phyloP scores from a whole-genome alignment of 2,888 invertebrate species.

The Drosophila prolongata region DNA sequence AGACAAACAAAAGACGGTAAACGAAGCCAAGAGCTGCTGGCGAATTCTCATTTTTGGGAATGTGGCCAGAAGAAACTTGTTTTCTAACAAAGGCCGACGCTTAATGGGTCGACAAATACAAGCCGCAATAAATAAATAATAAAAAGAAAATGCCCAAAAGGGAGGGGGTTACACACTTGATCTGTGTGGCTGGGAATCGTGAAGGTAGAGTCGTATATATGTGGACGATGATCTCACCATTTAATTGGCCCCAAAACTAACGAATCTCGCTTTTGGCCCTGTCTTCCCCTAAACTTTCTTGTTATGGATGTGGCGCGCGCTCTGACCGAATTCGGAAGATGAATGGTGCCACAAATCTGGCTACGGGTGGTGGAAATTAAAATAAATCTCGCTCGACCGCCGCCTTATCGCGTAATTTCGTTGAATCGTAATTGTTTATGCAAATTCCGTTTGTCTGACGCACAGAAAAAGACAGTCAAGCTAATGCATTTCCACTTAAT shows the following conservation, averaged over 20 bases:
- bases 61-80: constrained; percentile 70
- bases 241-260: constrained; percentile 66
- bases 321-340: constrained; percentile 75
- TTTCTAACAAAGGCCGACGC: constrained; percentile 66
- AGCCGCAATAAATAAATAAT: constrained; percentile 76
- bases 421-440: constrained; percentile 60
- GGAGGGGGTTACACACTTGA: constrained; percentile 61
- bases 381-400: constrained; percentile 33
- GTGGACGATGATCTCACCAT: constrained; percentile 81
- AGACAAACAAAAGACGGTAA: constrained; percentile 62
- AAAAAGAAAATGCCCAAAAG: constrained; percentile 77
- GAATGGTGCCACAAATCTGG: constrained; percentile 73
- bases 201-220: constrained; percentile 32
- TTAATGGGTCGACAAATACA: constrained; percentile 77
- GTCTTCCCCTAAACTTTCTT: constrained; percentile 36
- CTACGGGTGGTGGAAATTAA: constrained; percentile 32
- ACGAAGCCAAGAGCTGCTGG: constrained; percentile 48
- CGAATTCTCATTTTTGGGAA: constrained; percentile 70
- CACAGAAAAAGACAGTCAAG: constrained; percentile 29
- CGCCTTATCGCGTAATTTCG: constrained; percentile 46
- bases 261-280: constrained; percentile 46
- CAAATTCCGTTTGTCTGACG: constrained; percentile 71
- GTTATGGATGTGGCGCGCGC: constrained; percentile 64
- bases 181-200: constrained; percentile 48
- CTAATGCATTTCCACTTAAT: constrained; percentile 40